Base-by-base conservation (phyloP, 2,888 invertebrate species). In the Sipha maydis region DNA sequence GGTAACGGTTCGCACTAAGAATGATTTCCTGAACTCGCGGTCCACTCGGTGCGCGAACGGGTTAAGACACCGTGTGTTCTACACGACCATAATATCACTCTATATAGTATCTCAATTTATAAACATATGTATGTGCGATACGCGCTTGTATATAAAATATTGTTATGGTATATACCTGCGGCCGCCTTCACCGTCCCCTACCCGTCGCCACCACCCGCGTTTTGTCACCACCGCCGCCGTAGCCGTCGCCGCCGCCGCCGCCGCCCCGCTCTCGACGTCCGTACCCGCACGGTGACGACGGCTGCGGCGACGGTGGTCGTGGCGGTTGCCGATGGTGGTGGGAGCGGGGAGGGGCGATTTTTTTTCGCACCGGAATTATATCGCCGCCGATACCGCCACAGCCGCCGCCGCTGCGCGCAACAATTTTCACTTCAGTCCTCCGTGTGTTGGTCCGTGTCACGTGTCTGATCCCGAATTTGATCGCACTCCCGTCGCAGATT, bases 341-440 rank as follows among this genome's bases (percentile, higher is more conserved):
- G 83, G 25, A 31, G 34, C 25, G 31, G 84, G 67, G 67, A 77
- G 61, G 28, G 76, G 77, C 67, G 76, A 67, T 76, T 77, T 77
- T 77, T 83, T 85, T 85, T 85, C 67, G 85, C 85, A 77, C 85
- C 85, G 85, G 85, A 85, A 85, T 85, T 21, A 31, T 25, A 77
- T 31, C 48, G 67, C n/a, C 84, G 61, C 34, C 38, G 73, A 7
- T 19, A 11, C 73, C 73, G 73, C 73, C 69, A 19, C 73, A 31
- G 34, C 34, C 31, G 73, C 34, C 73, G 38, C 54, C 54, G 83
- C 83, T 38, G 76, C 76, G 84, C 85, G 77, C 77, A 85, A 85
- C 85, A 85, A 85, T 85, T 85, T 85, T 85, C 85, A 85, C 85
- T 78, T 85, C 85, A 85, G 85, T 85, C 77, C 77, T 19, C 54